Base-by-base conservation (phyloP, 2,888 invertebrate genomes). In the Drosophila melanocephala region DNA sequence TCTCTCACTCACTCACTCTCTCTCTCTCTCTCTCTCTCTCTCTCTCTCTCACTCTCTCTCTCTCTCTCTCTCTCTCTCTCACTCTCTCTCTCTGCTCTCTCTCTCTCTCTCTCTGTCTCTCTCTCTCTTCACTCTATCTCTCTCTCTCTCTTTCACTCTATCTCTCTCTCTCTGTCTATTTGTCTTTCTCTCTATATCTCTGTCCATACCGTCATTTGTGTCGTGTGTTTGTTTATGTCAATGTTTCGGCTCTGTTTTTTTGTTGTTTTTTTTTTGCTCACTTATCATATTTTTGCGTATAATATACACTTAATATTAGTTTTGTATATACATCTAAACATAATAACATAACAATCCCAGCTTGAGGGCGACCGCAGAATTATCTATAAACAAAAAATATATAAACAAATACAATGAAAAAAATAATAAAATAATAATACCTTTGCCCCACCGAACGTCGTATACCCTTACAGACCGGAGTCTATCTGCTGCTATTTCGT, bases 231-330 rank as follows among this genome's bases (percentile, higher is more conserved):
- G 76, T 79, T 82, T 79, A 82, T 79, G 72, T 79, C 73, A 61
- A 63, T 77, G 73, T 58, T 67, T 71, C 39, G 52, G 19, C 39
- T 51, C 47, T 61, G 66, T 63, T 53, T 35, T 30, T 44, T 35
- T 42, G 3, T 47, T 50, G 44, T 65, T 56, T 63, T 56, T 64
- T 42, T 50, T 57, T 53, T 64, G 47, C 51, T 75, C 80, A 78
- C 75, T 86, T 88, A 81, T 84, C 74, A 74, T 75, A 72, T 80
- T 81, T 83, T 77, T 83, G 65, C 71, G 70, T 71, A 76, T 78
- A 88, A 83, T 75, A 78, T 75, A 77, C 71, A 79, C 75, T 81
- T 74, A 78, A 75, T 81, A 79, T 77, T 74, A 72, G 72, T 81
- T 78, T 66, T 70, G 66, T 73, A 66, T 60, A 26, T 4, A 30